Evolutionary conservation across 2,797 vertebrate species (phyloP), one percentile per base, ranked within the genome.

Genomic region (Hafferia zeledoni): DNA sequence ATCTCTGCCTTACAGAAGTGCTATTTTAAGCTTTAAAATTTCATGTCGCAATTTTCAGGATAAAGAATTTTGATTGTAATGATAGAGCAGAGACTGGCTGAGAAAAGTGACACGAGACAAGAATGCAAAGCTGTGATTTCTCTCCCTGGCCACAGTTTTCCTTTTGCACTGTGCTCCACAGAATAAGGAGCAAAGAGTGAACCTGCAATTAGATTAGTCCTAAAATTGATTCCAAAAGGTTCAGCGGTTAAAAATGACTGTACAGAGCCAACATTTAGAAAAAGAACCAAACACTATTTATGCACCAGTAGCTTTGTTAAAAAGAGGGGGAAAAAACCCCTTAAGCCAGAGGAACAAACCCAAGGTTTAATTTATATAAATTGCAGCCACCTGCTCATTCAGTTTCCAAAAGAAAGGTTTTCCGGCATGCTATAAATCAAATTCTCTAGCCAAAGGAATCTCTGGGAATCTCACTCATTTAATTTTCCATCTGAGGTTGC

Each of bases 61-160:
- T 79, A 91, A 96, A 94, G 90, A 79, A 75, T 84, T 94, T 93
- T 94, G 85, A 96, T 94, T 93, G 79, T 94, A 96, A 96, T 86
- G 87, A 91, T 71, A 92, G 89, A 74, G 86, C 69, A 85, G 87
- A 71, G 67, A 60, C 88, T 81, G 68, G 71, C 30, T 41, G 79
- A 43, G 75, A 43, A 83, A 90, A 94, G 64, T 75, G 87, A 70
- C 74, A 37, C 3, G 14, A 83, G 89, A 53, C 43, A 39, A 49
- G 93, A 93, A 89, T 83, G 83, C 61, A 85, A 76, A 96, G 55
- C 91, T 75, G 35, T 49, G 52, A 33, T 75, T 92, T 89, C 91
- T 67, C 67, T 90, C 37, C 68, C 65, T 77, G 88, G 65, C 44
- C 81, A 56, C 56, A 56, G 55, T 55, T 60, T 61, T 43, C 18